phyloP scores from a whole-genome alignment of 2,888 invertebrate genomes.

The Sphaerophoria rueppellii region DNA sequence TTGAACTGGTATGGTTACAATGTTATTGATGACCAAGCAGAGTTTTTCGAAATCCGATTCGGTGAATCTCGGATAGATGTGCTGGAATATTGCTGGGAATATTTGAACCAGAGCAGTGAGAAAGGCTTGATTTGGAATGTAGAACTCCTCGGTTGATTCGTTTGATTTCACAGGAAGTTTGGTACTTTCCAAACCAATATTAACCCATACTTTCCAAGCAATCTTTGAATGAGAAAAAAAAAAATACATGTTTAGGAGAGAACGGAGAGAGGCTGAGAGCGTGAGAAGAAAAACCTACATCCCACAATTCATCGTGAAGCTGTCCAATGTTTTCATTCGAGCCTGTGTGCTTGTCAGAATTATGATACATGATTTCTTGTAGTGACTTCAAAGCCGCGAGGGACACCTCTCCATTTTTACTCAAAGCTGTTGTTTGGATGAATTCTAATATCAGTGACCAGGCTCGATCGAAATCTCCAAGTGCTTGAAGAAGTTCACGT shows the following conservation, averaged over 20 bases:
- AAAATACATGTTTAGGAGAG: background rate
- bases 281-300: conserved; percentile 80
- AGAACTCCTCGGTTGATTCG: conserved; percentile 84
- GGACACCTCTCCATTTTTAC: conserved; percentile 97
- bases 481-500: conserved; percentile 90
- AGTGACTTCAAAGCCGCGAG: conserved; percentile 97
- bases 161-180: conserved; percentile 82
- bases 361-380: conserved; percentile 94
- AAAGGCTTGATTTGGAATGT: conserved; percentile 96
- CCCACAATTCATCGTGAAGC: conserved; percentile 87
- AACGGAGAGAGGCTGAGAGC: conserved; percentile 6
- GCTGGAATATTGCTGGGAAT: conserved; percentile 96
- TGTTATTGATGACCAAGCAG: conserved; percentile 89
- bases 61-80: conserved; percentile 87
- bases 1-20: conserved; percentile 91
- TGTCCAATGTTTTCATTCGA: conserved; percentile 65
- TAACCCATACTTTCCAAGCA: conserved; percentile 94
- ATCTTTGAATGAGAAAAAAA: conserved; percentile 76
- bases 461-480: conserved; percentile 95
- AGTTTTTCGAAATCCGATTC: conserved; percentile 89
- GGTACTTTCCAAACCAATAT: conserved; percentile 91
- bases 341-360: conserved; percentile 79
- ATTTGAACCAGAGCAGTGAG: conserved; percentile 97
- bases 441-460: conserved; percentile 97
- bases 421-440: conserved; percentile 95